Evolutionary conservation across 2,888 invertebrate species (phyloP).

Genomic region (Leptinotarsa peninsularis): DNA sequence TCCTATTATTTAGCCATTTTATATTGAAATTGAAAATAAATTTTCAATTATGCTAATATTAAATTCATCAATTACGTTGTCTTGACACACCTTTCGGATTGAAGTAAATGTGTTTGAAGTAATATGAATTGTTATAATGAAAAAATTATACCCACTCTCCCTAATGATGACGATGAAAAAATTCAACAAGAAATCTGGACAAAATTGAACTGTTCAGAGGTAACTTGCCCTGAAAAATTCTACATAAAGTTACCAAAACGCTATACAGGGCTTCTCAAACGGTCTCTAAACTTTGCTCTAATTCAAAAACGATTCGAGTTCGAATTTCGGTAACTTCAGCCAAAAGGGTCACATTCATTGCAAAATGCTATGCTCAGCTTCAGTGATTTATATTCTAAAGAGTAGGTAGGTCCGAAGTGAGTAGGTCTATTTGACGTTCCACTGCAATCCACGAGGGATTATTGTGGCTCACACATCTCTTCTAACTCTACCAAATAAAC

Average conservation of each 20-base stretch:
- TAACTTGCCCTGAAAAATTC: not conserved
- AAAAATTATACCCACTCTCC: not conserved
- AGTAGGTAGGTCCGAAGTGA: no score
- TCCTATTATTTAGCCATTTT: conserved; percentile 19
- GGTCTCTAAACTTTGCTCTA: no score
- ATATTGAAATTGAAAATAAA: conserved; percentile 21
- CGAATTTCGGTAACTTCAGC: no score
- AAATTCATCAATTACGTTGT: conserved; percentile 14
- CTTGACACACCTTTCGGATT: conserved; percentile 17
- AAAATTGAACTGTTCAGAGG: not conserved
- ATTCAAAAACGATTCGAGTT: no score
- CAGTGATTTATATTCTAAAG: no score
- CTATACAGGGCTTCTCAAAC: no score
- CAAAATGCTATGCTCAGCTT: no score
- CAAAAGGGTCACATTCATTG: no score
- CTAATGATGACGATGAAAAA: not conserved
- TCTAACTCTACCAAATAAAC: no score
- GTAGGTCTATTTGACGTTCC: no score
- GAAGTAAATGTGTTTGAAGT: not conserved
- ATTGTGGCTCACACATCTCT: no score
- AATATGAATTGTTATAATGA: not conserved
- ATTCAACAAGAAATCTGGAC: not conserved
- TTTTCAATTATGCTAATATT: conserved; percentile 26
- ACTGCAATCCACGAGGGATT: no score
- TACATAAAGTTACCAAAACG: not conserved